phyloP scores from a whole-genome alignment of 2,113 vertebrate genomes.

The Myrmecobius fasciatus region DNA sequence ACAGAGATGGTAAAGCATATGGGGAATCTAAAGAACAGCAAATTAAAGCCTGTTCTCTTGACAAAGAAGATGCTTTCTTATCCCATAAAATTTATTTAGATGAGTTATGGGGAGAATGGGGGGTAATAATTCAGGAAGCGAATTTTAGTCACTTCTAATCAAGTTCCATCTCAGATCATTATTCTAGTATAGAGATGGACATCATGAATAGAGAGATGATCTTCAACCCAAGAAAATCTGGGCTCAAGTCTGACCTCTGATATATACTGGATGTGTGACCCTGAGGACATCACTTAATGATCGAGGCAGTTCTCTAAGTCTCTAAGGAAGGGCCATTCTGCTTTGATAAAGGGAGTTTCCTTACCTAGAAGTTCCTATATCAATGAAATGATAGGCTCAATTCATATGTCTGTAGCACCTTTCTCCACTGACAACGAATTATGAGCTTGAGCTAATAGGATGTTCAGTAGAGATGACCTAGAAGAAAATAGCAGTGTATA shows the following conservation, averaged over 20 bases:
- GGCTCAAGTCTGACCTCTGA: neutral
- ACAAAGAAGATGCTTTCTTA: neutral
- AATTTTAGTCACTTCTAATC: neutral
- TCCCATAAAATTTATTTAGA: neutral
- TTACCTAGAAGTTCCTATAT: neutral
- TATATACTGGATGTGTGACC: neutral
- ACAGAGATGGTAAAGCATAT: neutral
- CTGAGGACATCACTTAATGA: neutral
- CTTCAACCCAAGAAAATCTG: neutral
- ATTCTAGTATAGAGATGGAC: neutral
- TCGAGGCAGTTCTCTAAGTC: neutral
- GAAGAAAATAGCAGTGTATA: neutral
- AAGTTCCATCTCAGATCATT: neutral
- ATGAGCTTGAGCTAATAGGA: neutral
- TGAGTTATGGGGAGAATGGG: neutral
- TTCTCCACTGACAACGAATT: neutral
- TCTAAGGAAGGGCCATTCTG: neutral
- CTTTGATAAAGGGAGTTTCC: neutral
- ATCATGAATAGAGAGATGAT: neutral
- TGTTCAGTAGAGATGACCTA: neutral
- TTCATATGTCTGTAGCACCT: neutral
- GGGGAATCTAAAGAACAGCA: neutral
- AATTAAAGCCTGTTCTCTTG: neutral
- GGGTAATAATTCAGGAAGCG: neutral
- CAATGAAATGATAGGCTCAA: neutral